phyloP scores from a whole-genome alignment of 2,888 invertebrate genomes.

The Rhingia rostrata region DNA sequence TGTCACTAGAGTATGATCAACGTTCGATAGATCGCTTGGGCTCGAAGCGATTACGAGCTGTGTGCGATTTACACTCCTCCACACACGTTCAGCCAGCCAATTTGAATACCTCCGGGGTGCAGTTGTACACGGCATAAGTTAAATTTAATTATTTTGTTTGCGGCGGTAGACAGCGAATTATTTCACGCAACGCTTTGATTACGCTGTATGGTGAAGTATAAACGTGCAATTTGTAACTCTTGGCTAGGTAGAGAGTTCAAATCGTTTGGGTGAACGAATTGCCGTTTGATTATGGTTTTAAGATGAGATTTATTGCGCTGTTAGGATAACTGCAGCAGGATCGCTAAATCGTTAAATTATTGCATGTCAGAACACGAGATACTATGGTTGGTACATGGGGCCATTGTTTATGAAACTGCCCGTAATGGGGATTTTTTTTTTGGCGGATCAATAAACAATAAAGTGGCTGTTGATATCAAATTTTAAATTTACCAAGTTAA shows the following conservation, averaged over 20 bases:
- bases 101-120: constrained; percentile 51
- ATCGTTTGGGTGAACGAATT: constrained; percentile 49
- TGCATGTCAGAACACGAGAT: constrained; percentile 18
- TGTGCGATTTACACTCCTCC: constrained; percentile 58
- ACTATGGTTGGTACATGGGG: neutral
- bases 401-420: no score
- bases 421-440: constrained; percentile 5
- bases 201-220: constrained; percentile 43
- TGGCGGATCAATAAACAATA: neutral
- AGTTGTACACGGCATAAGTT: constrained; percentile 54
- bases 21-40: constrained; percentile 27
- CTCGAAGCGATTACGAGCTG: constrained; percentile 44
- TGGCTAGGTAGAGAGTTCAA: constrained; percentile 17
- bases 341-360: constrained; percentile 36
- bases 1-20: constrained; percentile 66
- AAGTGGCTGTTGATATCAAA: neutral
- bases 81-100: constrained; percentile 17
- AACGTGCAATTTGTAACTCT: constrained; percentile 61
- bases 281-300: constrained; percentile 38
- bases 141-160: constrained; percentile 71
- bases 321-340: constrained; percentile 15
- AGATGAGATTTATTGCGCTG: constrained; percentile 49
- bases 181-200: constrained; percentile 54
- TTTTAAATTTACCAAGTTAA: no score
- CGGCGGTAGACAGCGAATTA: constrained; percentile 66